Evolutionary conservation across 2,888 invertebrate species (phyloP), one percentile per base, ranked within the genome.

Genomic region (Xylophagus ater): DNA sequence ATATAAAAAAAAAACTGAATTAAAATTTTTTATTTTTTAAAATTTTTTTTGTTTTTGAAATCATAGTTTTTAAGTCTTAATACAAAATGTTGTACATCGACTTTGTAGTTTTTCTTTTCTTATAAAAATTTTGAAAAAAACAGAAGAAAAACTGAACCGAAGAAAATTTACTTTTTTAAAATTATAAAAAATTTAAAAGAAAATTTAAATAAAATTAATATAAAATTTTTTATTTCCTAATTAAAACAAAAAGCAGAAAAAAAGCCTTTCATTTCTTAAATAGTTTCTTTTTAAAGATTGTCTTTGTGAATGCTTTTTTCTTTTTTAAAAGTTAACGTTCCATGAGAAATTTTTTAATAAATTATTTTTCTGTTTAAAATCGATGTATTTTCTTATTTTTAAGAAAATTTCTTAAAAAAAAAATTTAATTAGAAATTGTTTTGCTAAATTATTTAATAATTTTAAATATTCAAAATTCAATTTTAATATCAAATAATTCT

Each of bases 21-120:
- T n/a, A n/a, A n/a, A n/a, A n/a, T n/a, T n/a, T n/a, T n/a, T n/a
- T n/a, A n/a, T n/a, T 6, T 26, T 26, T 12, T 12, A 26, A 26
- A n/a, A 8, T 8, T 26, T 26, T 10, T 9, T 26, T 26, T 26
- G 5, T 26, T 12, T 8, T 8, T 5, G n/a, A 26, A 26, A 12
- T 10, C n/a, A n/a, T n/a, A n/a, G n/a, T 9, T 24, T 18, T 23
- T 24, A 7, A 24, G 14, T 24, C 14, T 9, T 13, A 36, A 41
- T 37, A 45, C 48, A 44, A 48, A 49, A 52, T 51, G 46, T 51
- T 50, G 49, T 50, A 49, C 50, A 51, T 49, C 50, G 50, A 50
- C 51, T 46, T 44, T 36, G 40, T 42, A 19, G 20, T 32, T 32
- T 4, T 19, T 32, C 32, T 12, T 32, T 18, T 19, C 12, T 20